These are phyloP conservation scores for Pemphredon lugubris DNA, from an alignment of 2,888 invertebrate species.

Conservation along the genomic window DNA sequence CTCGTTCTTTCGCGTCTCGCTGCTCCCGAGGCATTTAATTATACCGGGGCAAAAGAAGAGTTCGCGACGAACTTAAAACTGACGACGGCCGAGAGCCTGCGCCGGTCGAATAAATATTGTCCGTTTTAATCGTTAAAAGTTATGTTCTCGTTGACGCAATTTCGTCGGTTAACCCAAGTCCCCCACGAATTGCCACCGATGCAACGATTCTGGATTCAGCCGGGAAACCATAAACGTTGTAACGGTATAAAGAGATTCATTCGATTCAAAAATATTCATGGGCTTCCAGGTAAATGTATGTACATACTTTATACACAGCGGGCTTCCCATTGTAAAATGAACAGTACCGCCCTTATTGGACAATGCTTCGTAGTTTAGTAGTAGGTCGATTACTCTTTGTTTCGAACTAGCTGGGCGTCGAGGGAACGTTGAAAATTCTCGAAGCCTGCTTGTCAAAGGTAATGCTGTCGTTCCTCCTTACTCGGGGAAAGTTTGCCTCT, in stretches of 20 bases:
- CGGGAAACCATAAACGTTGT: too few species aligned
- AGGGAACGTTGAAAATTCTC: conserved; percentile 37
- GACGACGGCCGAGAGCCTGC: too few species aligned
- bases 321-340: not conserved
- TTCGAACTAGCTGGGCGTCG: conserved; percentile 8
- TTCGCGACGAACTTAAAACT: too few species aligned
- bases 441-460: conserved; percentile 23
- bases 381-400: conserved; percentile 36
- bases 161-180: not conserved
- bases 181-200: too few species aligned
- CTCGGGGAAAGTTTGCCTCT: conserved; percentile 2
- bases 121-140: too few species aligned
- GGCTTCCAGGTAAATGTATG: conserved; percentile 38
- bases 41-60: too few species aligned
- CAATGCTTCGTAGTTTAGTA: conserved; percentile 14
- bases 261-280: conserved; percentile 49
- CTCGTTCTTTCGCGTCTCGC: too few species aligned
- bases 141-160: not conserved
- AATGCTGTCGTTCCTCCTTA: not conserved
- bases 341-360: conserved; percentile 12
- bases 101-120: too few species aligned
- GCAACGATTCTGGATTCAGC: too few species aligned
- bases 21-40: too few species aligned
- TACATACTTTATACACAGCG: conserved; percentile 39
- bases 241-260: conserved; percentile 13